phyloP scores from a whole-genome alignment of 2,888 invertebrate genomes.

The Geophilus truncorum region DNA sequence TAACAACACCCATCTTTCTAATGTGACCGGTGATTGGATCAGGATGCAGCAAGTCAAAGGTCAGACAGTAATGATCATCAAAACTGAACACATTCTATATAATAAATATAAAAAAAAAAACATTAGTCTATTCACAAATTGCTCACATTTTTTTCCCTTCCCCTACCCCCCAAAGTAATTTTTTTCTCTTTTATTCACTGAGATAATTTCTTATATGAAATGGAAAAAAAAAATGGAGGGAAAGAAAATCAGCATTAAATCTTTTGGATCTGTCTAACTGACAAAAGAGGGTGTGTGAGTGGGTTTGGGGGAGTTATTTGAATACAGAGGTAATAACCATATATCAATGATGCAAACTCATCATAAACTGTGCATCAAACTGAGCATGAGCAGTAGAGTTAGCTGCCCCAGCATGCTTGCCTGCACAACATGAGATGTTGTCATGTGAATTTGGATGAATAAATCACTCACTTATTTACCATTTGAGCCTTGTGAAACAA shows the following conservation, averaged over 20 bases:
- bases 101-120: neutral
- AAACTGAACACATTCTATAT: constrained; percentile 35
- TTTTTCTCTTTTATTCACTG: neutral
- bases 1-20: neutral
- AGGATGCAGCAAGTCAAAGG: constrained; percentile 35
- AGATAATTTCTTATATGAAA: neutral
- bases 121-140: neutral
- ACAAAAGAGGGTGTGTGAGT: neutral
- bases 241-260: constrained; percentile 15
- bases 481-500: neutral
- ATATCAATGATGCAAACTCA: constrained; percentile 3
- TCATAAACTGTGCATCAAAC: neutral
- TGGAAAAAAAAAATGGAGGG: neutral
- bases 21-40: constrained; percentile 31
- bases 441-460: neutral
- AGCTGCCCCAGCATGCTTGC: neutral
- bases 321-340: constrained; percentile 19
- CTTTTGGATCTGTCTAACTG: neutral
- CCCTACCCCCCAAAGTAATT: neutral
- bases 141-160: neutral
- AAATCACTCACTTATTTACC: neutral
- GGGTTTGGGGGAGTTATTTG: constrained; percentile 7
- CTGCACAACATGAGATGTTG: neutral
- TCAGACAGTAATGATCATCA: constrained; percentile 36
- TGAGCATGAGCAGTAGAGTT: neutral